Evolutionary conservation across 1,140 invertebrate genomes (phyloP).

Genomic region (Drosophila orena): DNA sequence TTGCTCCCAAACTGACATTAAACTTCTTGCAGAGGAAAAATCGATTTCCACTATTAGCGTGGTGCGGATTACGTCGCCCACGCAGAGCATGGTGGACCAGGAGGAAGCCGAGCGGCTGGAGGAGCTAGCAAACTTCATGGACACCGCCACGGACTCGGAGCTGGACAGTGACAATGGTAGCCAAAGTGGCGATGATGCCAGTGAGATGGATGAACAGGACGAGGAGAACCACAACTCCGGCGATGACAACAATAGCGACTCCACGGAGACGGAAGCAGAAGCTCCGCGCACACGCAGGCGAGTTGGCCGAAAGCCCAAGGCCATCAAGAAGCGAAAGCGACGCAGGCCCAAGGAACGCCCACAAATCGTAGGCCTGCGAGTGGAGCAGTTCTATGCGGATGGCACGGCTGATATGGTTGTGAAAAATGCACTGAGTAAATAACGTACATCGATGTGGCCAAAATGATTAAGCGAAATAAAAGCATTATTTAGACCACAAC

Average conservation of each 20-base stretch:
- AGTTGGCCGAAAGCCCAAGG: conserved; percentile 65
- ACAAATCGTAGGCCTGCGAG: conserved; percentile 72
- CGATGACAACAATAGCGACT: conserved; percentile 59
- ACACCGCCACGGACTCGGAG: conserved; percentile 56
- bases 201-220: conserved; percentile 56
- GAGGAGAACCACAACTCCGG: conserved; percentile 68
- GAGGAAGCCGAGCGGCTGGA: conserved; percentile 71
- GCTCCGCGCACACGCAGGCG: conserved; percentile 55
- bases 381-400: conserved; percentile 81
- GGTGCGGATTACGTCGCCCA: conserved; percentile 79
- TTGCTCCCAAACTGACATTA: neutral
- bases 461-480: neutral
- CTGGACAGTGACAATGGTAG: conserved; percentile 53
- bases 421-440: conserved; percentile 80
- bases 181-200: conserved; percentile 48
- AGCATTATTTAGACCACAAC: neutral
- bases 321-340: conserved; percentile 59
- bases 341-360: conserved; percentile 74
- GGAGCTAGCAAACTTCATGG: conserved; percentile 62
- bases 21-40: conserved; percentile 67
- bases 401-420: conserved; percentile 72
- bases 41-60: conserved; percentile 81
- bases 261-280: conserved; percentile 67
- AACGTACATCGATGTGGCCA: neutral
- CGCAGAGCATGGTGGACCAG: conserved; percentile 82